These are phyloP conservation scores for Streblospio benedicti DNA, from an alignment of 1,140 invertebrate species.

Conservation along the genomic window DNA sequence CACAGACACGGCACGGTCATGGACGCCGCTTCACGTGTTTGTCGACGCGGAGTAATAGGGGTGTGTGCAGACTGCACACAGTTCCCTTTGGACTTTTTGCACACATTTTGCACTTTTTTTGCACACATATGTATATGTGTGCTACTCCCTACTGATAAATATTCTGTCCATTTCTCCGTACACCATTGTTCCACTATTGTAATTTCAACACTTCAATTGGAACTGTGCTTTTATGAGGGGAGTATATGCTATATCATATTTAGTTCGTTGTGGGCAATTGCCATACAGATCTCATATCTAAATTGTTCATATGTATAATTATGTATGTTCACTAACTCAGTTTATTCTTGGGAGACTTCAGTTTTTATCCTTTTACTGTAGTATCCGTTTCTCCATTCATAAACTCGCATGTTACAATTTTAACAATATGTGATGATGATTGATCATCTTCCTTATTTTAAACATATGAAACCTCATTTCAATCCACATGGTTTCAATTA, in stretches of 20 bases:
- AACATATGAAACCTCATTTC: neutral
- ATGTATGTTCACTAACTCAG: too few relatives aligned
- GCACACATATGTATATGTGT: too few relatives aligned
- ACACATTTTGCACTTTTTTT: too few relatives aligned
- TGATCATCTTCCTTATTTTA: neutral
- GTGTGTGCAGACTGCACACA: neutral
- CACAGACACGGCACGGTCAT: constrained; percentile 29
- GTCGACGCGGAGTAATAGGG: constrained; percentile 24
- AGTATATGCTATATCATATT: neutral
- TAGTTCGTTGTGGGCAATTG: neutral
- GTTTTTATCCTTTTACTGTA: too few relatives aligned
- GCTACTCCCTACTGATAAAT: too few relatives aligned
- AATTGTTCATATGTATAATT: neutral
- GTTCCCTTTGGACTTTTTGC: neutral
- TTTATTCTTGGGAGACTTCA: too few relatives aligned
- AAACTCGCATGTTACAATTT: neutral
- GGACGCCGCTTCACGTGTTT: constrained; percentile 36
- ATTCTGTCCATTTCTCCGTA: too few relatives aligned
- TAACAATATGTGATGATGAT: neutral
- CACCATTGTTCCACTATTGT: neutral
- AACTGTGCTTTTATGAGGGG: neutral
- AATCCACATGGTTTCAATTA: neutral
- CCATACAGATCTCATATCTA: neutral
- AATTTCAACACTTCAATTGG: neutral
- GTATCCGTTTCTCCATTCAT: too few relatives aligned